These are phyloP conservation scores for Elysia crispata DNA, from an alignment of 2,888 invertebrate genomes.

Conservation along the genomic window DNA sequence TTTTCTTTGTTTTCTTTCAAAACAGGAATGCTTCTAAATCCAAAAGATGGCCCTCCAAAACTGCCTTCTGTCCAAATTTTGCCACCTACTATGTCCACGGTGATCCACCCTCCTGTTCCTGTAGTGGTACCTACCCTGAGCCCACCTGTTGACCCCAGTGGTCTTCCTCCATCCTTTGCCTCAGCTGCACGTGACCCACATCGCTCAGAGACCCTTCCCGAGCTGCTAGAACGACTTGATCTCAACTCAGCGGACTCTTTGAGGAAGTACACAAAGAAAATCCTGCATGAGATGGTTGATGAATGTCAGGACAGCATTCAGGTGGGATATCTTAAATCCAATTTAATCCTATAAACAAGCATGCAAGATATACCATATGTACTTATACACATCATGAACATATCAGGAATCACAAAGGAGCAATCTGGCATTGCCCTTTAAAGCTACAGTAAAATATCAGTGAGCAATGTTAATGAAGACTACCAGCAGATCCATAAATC, in stretches of 20 bases:
- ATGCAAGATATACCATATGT: no score
- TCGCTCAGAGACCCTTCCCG: conserved; percentile 55
- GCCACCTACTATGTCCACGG: conserved; percentile 61
- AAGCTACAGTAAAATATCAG: no score
- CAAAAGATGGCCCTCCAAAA: conserved; percentile 55
- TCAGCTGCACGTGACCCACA: conserved; percentile 43
- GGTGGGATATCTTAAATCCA: conserved; percentile 43
- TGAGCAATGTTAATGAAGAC: no score
- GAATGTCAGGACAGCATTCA: conserved; percentile 51
- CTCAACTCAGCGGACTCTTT: conserved; percentile 54
- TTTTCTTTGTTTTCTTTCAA: no score
- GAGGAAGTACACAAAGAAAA: conserved; percentile 51
- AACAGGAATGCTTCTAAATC: conserved; percentile 53
- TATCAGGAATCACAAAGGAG: no score
- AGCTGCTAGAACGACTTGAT: conserved; percentile 56
- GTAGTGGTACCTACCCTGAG: conserved; percentile 61
- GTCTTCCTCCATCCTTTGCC: conserved; percentile 42
- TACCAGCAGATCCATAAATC: no score
- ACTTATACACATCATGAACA: no score
- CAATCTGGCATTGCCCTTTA: no score
- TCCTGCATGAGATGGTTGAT: conserved; percentile 49
- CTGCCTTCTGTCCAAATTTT: conserved; percentile 59
- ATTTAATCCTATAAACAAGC: no score
- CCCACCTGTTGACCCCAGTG: conserved; percentile 49
- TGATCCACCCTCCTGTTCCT: conserved; percentile 66